Evolutionary conservation across 2,888 invertebrate genomes (phyloP), one percentile per base, ranked within the genome.

Genomic region (Dorcus hopei): DNA sequence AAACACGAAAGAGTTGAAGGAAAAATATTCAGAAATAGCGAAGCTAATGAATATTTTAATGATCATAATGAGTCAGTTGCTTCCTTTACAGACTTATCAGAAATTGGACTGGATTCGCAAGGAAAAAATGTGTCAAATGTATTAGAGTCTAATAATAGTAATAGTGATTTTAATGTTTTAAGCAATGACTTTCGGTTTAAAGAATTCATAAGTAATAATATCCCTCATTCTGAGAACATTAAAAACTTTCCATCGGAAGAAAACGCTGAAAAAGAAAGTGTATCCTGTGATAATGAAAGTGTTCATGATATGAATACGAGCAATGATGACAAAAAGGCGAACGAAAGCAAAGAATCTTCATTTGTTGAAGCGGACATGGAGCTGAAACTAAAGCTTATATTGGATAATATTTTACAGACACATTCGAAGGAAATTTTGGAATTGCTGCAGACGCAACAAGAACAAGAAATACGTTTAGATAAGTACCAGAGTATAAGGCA

Each of bases 121-220:
- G 74, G 82, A 65, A 77, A 70, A 38, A 77, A 77, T n/a, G 80
- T 82, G 64, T 82, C 82, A 3, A 52, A 58, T 52, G 23, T 40
- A n/a, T 39, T 38, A 49, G 43, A 14, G 38, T 58, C 54, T 4
- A 49, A 50, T 48, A 43, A 57, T 41, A 49, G 52, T 48, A 43
- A 57, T 41, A 52, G 51, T 9, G 40, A 55, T 9, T 41, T 40
- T 16, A 47, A 16, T 41, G 26, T 53, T 19, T 45, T 50, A n/a
- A 55, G 40, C 19, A 47, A 9, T 5, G 53, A 61, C 26, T 23
- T 38, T 23, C 54, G 56, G 16, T 47, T 61, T 4, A 59, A 59
- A 43, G 51, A 52, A 38, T 62, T 62, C 50, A 59, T 62, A 23
- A 55, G 56, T 38, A 62, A 62, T 51, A 62, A 62, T 52, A 54